A percentile compares a stretch with the other conserved stretches of the same genome.
Evolutionary conservation across 1,140 invertebrate genomes (phyloP).

Genomic region (Zaprionus ornatus): DNA sequence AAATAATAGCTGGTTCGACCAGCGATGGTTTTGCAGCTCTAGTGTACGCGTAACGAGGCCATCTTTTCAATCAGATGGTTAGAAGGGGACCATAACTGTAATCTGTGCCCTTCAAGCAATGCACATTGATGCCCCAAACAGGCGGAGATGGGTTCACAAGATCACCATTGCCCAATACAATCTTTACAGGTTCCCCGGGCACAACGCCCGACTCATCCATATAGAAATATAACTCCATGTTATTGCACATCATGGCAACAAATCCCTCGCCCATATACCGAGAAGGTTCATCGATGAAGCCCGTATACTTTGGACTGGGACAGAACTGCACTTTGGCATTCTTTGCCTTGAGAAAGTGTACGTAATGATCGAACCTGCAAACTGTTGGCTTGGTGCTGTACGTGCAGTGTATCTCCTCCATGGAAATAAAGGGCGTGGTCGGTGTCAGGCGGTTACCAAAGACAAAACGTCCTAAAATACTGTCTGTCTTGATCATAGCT

Average conservation of each 20-base stretch:
- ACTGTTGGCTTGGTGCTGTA: constrained; percentile 98
- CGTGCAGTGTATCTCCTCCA: constrained; percentile 97
- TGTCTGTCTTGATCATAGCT: constrained; percentile 97
- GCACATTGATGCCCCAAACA: constrained; percentile 97
- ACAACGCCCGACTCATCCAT: constrained; percentile 97
- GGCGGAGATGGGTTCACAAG: constrained; percentile 95
- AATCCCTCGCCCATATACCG: constrained; percentile 97
- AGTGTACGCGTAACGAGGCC: constrained; percentile 90
- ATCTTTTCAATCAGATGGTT: constrained; percentile 94
- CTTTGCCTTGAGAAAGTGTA: constrained; percentile 97
- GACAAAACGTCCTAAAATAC: constrained; percentile 95
- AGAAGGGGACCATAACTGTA: constrained; percentile 99
- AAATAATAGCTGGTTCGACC: too few relatives aligned
- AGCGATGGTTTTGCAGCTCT: too few relatives aligned
- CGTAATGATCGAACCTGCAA: constrained; percentile 96
- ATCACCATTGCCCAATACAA: constrained; percentile 96
- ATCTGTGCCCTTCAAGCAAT: constrained; percentile 98
- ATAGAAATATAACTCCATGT: constrained; percentile 97
- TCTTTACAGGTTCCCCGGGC: constrained; percentile 94
- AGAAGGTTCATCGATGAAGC: constrained; percentile 97
- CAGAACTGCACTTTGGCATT: constrained; percentile 97
- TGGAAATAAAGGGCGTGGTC: constrained; percentile 95
- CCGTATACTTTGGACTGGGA: constrained; percentile 96
- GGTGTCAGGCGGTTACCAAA: constrained; percentile 98
- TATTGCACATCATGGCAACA: constrained; percentile 97